A percentile compares a stretch with the other conserved stretches of the same genome.
Conservation (phyloP, 2,113 vertebrate genomes). For the Psephotus haematonotus region DNA sequence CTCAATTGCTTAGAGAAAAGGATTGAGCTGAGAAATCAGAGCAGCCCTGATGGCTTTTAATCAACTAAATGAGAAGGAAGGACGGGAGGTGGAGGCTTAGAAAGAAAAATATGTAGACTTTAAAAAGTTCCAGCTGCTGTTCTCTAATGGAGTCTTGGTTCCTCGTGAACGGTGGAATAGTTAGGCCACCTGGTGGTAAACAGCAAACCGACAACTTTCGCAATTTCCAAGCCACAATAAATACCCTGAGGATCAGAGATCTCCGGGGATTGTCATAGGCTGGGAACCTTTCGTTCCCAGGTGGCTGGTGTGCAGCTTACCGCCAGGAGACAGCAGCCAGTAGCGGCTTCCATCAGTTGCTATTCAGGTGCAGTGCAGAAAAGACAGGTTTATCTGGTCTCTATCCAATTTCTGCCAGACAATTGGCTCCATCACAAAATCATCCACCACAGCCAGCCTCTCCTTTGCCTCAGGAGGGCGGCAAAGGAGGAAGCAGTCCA, state of each 20-base stretch:
- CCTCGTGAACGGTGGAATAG: slow-evolving; percentile 53
- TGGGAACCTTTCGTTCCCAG: background rate
- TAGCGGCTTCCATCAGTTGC: background rate
- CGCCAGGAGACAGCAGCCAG: background rate
- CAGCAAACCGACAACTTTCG: background rate
- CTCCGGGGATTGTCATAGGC: background rate
- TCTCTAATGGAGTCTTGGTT: background rate
- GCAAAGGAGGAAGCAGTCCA: background rate
- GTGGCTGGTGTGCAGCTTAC: background rate
- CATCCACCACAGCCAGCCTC: background rate
- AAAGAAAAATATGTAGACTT: slow-evolving; percentile 51
- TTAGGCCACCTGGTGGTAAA: slow-evolving; percentile 77
- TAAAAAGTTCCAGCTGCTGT: slow-evolving; percentile 56
- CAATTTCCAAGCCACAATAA: background rate
- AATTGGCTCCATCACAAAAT: background rate
- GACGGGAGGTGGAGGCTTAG: slow-evolving; percentile 1
- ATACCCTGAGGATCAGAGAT: background rate
- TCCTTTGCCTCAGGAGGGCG: background rate
- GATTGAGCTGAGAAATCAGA: slow-evolving; percentile 38
- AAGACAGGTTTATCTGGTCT: background rate
- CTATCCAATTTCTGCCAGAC: background rate
- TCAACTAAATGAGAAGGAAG: slow-evolving; percentile 29
- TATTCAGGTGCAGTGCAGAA: background rate
- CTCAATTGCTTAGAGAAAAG: background rate
- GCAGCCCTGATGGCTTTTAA: slow-evolving; percentile 52